phyloP scores from a whole-genome alignment of 2,888 invertebrate species.

The Cecidostiba fungosa region DNA sequence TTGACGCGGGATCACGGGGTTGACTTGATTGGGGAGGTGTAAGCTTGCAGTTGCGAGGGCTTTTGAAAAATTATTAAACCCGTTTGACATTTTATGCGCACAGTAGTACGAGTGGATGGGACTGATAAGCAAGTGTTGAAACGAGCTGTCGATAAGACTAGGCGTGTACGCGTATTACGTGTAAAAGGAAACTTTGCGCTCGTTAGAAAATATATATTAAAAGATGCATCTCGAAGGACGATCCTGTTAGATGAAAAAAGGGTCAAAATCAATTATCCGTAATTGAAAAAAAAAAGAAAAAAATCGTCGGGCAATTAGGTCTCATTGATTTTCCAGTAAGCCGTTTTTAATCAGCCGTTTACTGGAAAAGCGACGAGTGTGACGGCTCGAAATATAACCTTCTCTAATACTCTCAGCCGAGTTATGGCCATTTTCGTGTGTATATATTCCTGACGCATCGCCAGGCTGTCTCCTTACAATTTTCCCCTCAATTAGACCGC shows the following conservation, averaged over 20 bases:
- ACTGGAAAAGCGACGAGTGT: no score
- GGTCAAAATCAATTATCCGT: not conserved
- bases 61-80: no score
- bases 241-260: not conserved
- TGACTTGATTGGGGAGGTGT: no score
- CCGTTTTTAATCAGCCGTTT: not conserved
- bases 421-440: conserved; percentile 7
- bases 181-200: no score
- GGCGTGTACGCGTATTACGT: no score
- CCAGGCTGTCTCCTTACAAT: not conserved
- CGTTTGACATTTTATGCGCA: no score
- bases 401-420: not conserved
- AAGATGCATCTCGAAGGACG: not conserved
- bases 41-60: no score
- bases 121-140: no score
- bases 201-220: not conserved
- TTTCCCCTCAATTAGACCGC: not conserved
- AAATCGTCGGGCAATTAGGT: not conserved
- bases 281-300: no score
- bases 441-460: not conserved
- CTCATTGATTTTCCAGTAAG: not conserved
- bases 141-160: no score
- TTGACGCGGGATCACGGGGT: no score
- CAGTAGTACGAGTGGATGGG: no score
- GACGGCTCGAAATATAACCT: not conserved